phyloP scores from a whole-genome alignment of 2,797 vertebrate species.

The Mionectes olivaceus region DNA sequence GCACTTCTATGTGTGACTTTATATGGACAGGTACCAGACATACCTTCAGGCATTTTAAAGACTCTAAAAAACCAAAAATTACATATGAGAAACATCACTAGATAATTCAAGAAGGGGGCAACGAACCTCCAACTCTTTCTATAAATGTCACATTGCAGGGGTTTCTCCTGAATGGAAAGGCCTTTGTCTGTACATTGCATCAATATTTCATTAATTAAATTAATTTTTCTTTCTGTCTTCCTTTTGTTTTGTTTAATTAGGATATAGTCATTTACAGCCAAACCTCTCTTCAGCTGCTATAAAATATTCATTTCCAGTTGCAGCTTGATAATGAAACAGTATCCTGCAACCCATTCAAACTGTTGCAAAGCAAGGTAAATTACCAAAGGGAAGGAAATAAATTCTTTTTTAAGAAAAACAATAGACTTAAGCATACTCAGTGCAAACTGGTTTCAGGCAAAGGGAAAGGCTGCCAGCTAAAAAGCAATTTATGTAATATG shows the following conservation, averaged over 20 bases:
- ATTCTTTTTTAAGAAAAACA: neutral
- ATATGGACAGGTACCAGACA: neutral
- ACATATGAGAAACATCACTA: neutral
- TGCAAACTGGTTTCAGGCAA: constrained; percentile 6
- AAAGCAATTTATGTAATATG: constrained; percentile 46
- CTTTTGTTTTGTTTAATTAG: constrained; percentile 59
- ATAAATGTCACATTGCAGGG: neutral
- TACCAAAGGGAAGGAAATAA: constrained; percentile 33
- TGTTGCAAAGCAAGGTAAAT: constrained; percentile 34
- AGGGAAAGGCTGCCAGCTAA: constrained; percentile 23
- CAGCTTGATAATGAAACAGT: constrained; percentile 54
- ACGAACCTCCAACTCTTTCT: neutral
- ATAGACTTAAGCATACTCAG: neutral
- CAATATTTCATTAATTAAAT: constrained; percentile 55
- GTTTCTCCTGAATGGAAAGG: neutral
- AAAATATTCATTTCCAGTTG: constrained; percentile 64
- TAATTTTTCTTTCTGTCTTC: constrained; percentile 25
- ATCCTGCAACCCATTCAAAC: constrained; percentile 51
- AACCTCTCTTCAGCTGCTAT: constrained; percentile 39
- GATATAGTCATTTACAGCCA: constrained; percentile 45
- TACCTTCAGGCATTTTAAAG: neutral
- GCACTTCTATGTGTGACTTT: neutral
- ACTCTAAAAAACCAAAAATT: neutral
- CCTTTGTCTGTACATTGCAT: constrained; percentile 24
- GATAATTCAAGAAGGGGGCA: neutral